These are phyloP conservation scores for Lumbricus terrestris DNA, from an alignment of 2,888 invertebrate genomes.

Conservation along the genomic window DNA sequence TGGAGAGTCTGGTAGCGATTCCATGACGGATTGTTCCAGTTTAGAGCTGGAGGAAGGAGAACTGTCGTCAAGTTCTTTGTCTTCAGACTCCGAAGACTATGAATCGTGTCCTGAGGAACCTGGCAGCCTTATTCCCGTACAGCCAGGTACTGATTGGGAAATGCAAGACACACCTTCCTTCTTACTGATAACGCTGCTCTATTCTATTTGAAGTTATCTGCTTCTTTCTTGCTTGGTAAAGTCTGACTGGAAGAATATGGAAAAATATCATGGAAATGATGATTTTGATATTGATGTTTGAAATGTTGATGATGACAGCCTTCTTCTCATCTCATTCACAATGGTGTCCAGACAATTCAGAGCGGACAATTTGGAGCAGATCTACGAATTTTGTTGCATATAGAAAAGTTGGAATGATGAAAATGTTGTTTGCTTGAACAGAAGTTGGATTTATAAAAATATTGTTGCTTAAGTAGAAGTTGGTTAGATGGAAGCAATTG, in stretches of 20 bases:
- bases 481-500: no score
- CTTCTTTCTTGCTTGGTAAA: background rate
- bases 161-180: background rate
- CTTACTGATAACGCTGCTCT: background rate
- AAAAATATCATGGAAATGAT: background rate
- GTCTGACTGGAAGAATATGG: background rate
- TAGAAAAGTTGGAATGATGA: no score
- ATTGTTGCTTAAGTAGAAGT: no score
- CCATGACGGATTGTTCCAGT: background rate
- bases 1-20: background rate
- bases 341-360: no score
- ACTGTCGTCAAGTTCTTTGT: conserved; percentile 15
- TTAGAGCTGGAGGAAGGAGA: conserved; percentile 25
- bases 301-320: background rate
- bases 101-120: background rate
- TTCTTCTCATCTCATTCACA: no score
- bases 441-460: no score
- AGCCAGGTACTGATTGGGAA: background rate
- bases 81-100: conserved; percentile 11
- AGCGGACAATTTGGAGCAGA: no score
- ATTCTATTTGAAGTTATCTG: background rate
- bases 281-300: background rate
- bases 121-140: background rate
- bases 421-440: no score
- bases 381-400: no score